These are phyloP conservation scores for Meles meles DNA, from an alignment of 2,113 vertebrate species.

Conservation along the genomic window DNA sequence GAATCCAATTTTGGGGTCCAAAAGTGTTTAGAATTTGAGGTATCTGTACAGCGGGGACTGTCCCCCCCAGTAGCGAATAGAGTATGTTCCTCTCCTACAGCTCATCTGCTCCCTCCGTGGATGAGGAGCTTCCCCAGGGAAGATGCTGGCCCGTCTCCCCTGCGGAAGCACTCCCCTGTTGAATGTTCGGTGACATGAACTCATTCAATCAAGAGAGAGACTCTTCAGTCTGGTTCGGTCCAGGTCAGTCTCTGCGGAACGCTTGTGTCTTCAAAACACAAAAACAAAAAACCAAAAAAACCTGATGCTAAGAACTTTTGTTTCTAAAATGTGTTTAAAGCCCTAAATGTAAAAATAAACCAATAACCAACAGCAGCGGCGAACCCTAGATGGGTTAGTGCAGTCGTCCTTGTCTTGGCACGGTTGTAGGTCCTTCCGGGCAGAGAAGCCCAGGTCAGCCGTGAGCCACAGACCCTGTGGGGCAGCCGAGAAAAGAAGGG, in stretches of 20 bases:
- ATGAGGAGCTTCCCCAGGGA: background rate
- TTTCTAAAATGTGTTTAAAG: background rate
- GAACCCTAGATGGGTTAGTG: rapidly evolving
- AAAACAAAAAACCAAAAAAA: background rate
- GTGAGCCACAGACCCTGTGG: background rate
- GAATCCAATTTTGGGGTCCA: background rate
- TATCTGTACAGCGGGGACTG: background rate
- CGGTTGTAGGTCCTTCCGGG: background rate
- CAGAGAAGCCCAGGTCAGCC: rapidly evolving
- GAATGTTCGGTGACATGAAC: background rate
- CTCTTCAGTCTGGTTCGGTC: background rate
- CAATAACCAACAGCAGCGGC: background rate
- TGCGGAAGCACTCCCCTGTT: background rate
- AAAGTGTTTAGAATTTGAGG: background rate
- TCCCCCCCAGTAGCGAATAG: background rate
- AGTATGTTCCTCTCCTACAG: rapidly evolving
- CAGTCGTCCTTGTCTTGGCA: background rate
- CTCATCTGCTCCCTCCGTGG: background rate
- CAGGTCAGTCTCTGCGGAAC: too few species aligned
- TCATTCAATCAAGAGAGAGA: background rate
- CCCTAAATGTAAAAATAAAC: background rate
- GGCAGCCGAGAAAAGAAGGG: background rate
- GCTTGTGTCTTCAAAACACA: background rate
- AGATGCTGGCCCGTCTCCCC: background rate
- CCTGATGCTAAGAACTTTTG: background rate